Percentiles rank a stretch among this genome's conserved stretches.
Conservation (phyloP, 2,797 vertebrate genomes). For the Parauchenoglanis punctatus region DNA sequence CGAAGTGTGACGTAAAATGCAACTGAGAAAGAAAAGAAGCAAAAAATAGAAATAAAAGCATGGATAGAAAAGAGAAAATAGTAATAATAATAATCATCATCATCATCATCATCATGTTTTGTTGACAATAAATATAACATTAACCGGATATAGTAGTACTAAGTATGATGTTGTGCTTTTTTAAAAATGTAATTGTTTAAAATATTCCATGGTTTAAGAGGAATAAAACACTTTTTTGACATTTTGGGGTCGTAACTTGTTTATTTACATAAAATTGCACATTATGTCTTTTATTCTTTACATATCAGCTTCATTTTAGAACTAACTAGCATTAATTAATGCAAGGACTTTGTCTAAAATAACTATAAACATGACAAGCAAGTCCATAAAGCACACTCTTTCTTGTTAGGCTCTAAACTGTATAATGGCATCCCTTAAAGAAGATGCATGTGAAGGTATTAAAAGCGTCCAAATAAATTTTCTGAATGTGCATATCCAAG, state of each 20-base stretch:
- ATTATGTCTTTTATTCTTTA: background rate
- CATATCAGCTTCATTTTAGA: background rate
- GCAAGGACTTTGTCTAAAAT: background rate
- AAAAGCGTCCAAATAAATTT: slow-evolving; percentile 35
- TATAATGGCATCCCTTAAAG: background rate
- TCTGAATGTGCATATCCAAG: slow-evolving; percentile 33
- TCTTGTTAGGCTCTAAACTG: background rate
- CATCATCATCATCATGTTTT: background rate
- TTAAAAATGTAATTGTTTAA: background rate
- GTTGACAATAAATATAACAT: background rate
- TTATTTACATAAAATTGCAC: background rate
- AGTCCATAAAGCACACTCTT: background rate
- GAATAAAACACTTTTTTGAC: background rate
- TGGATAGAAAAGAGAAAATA: background rate
- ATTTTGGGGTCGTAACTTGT: no score
- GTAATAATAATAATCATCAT: background rate
- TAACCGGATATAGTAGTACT: background rate
- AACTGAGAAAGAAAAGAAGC: background rate
- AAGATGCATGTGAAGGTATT: background rate
- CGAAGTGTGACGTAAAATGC: background rate
- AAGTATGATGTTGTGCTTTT: background rate
- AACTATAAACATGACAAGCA: background rate
- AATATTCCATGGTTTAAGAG: background rate
- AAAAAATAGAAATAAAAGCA: background rate
- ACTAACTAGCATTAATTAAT: background rate